Evolutionary conservation across 2,797 vertebrate genomes (phyloP), one percentile per base, ranked within the genome.

Genomic region (Heliangelus exortis): DNA sequence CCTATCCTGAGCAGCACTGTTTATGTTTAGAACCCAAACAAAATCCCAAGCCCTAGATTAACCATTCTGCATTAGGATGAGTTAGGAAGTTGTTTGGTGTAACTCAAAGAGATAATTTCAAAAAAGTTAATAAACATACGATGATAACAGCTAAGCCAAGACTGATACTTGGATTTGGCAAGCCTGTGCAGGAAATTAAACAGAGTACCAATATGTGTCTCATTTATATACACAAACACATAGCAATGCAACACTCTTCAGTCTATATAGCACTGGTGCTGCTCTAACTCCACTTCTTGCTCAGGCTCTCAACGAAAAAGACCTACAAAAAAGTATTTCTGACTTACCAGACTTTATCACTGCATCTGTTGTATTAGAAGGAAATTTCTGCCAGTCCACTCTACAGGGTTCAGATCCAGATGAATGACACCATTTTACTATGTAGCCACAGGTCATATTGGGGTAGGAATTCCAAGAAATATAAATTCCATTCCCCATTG

Each of bases 301-400:
- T 91, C 26, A 82, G 54, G 31, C 55, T 69, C 17, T 84, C 66
- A 95, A 59, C 6, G 26, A 85, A 58, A 76, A 59, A 69, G 25
- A 61, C 12, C 63, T 48, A 48, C 4, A 90, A 53, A 77, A 76
- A 88, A 45, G 39, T 3, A 72, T 41, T 89, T 86, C 59, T 76
- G 33, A 82, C 97, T 97, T 97, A 98, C 98, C 97, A 81, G 98
- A 98, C 68, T 97, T 96, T 83, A 98, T 97, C n/a, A 97, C 33
- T 43, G 95, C 88, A 86, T 95, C 93, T 16, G 97, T 98, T 93
- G 87, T 91, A 82, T 95, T 90, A 36, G 97, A 95, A 58, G 97
- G 93, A 76, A 98, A 97, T 34, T 96, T 98, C 89, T 96, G 97
- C 98, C 98, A 98, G 88, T 97, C 95, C 72, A 98, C 91, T 14